These are phyloP conservation scores for Podarcis raffonei DNA, from an alignment of 2,113 vertebrate species.

Conservation along the genomic window DNA sequence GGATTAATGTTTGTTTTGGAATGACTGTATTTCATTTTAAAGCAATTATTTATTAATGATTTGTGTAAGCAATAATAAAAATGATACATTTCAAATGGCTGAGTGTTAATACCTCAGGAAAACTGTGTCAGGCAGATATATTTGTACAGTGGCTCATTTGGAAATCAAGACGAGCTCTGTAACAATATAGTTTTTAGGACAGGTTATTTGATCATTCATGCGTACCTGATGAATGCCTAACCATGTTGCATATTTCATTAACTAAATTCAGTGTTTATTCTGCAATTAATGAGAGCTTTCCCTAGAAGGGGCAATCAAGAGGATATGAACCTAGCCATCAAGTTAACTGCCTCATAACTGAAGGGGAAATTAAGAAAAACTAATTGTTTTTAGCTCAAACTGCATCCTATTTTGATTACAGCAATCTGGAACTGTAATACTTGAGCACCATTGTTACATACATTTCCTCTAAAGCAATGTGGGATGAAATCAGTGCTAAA, in stretches of 20 bases:
- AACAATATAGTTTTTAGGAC: conserved; percentile 10
- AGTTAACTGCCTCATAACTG: conserved; percentile 1
- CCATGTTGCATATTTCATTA: neutral
- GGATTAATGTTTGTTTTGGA: neutral
- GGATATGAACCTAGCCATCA: conserved; percentile 3
- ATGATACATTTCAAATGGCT: neutral
- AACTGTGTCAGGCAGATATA: neutral
- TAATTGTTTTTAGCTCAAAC: conserved; percentile 11
- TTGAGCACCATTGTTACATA: neutral
- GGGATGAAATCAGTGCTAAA: neutral
- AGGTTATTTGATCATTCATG: conserved; percentile 22
- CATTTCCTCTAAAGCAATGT: neutral
- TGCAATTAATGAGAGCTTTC: conserved; percentile 25
- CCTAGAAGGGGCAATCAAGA: neutral
- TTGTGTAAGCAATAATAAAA: neutral
- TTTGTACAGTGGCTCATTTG: neutral
- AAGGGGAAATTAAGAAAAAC: conserved; percentile 9
- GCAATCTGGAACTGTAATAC: neutral
- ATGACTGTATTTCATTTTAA: neutral
- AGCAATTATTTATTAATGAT: neutral
- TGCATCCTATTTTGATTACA: conserved; percentile 10
- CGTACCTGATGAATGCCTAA: conserved; percentile 25
- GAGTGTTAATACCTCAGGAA: neutral
- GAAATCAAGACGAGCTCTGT: conserved; percentile 14
- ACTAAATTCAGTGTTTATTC: conserved; percentile 10